These are phyloP conservation scores for Helostoma temminkii DNA, from an alignment of 2,797 vertebrate species.

Conservation along the genomic window DNA sequence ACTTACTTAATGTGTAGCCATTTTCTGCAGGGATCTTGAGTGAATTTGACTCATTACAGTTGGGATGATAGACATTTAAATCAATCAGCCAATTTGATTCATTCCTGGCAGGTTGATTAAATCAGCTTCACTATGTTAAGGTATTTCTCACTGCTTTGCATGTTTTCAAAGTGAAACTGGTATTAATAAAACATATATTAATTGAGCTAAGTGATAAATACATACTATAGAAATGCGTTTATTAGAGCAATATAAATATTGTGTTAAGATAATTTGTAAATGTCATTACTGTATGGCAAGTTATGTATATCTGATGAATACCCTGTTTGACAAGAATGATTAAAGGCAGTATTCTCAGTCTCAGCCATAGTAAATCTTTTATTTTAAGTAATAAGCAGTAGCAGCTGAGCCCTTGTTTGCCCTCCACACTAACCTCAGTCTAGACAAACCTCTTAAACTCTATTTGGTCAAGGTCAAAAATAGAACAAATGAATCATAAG, in stretches of 20 bases:
- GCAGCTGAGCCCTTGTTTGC: conserved; percentile 22
- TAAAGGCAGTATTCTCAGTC: conserved; percentile 16
- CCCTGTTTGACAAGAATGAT: conserved; percentile 13
- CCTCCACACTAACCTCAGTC: conserved; percentile 40
- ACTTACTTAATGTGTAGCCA: conserved; percentile 14
- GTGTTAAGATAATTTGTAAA: not conserved
- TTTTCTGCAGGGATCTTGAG: conserved; percentile 10
- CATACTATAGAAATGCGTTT: not conserved
- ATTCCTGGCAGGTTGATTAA: conserved; percentile 32
- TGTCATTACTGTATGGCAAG: no score
- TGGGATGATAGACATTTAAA: conserved; percentile 30
- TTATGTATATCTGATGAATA: conserved; percentile 7
- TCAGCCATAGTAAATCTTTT: conserved; percentile 35
- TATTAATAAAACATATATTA: not conserved
- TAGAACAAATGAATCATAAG: conserved; percentile 39
- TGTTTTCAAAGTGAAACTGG: not conserved
- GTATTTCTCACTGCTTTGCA: not conserved
- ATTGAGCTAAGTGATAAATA: not conserved
- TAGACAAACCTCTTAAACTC: conserved; percentile 47
- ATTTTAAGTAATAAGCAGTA: conserved; percentile 20
- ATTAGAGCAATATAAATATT: not conserved
- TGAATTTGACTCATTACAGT: conserved; percentile 26
- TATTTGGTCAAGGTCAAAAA: conserved; percentile 26
- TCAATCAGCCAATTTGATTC: conserved; percentile 27
- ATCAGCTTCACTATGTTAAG: not conserved